Evolutionary conservation across 2,113 vertebrate genomes (phyloP), one percentile per base, ranked within the genome.

Genomic region (Motacilla alba): DNA sequence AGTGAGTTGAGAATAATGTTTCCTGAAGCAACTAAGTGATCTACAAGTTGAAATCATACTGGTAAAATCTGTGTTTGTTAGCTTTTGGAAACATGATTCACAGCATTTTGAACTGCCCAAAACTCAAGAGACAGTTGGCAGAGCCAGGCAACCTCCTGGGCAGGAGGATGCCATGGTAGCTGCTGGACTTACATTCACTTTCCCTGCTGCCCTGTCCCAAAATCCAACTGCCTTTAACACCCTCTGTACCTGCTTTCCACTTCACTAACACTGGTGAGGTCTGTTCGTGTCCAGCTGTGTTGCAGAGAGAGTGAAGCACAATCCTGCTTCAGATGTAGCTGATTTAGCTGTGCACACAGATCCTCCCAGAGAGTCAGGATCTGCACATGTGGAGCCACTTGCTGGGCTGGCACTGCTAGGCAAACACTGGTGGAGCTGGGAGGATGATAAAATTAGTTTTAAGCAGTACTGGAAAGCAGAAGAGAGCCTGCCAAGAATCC

Each of bases 311-410:
- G 37, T 41, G 79, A 90, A 66, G 69, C 74, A 53, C 47, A 31
- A 7, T 53, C 28, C 66, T 60, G 17, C 80, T 85, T 72, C 0
- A 0, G 82, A 53, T 55, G 50, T 63, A 66, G 52, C 74, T 39
- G 72, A 22, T 37, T 4, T n/a, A 69, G 37, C 21, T 95, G 41
- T 67, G 28, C 58, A 44, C 2, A 2, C 53, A 80, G 68, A 33
- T 63, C 37, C 23, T 85, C 15, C 53, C 1, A 5, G 76, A 44
- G 24, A 75, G 31, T 18, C 0, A 0, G 41, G 43, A 37, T 46
- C 39, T 69, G 49, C 0, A 0, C 19, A 2, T 26, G 7, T 7
- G 55, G 35, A 91, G 23, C n/a, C 6, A 0, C 67, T 77, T 6
- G 1, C 58, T 55, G 59, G 56, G 10, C 72, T 92, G 60, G 55